These are phyloP conservation scores for Apamea monoglypha DNA, from an alignment of 2,888 invertebrate genomes.

Conservation along the genomic window DNA sequence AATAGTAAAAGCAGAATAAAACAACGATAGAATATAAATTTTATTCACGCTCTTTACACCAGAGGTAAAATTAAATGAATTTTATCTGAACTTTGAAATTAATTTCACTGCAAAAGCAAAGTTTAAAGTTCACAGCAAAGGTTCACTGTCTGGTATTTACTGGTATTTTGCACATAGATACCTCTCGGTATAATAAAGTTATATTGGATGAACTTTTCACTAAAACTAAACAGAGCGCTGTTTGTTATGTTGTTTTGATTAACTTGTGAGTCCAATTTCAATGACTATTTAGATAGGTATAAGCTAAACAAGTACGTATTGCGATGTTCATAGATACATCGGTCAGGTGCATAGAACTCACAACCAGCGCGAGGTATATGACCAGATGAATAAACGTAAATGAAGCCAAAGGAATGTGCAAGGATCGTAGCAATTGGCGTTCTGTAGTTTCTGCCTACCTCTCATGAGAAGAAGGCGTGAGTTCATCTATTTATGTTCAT, in stretches of 20 bases:
- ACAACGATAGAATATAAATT: conserved; percentile 14
- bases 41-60: conserved; percentile 19
- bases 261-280: background rate
- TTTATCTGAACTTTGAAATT: conserved; percentile 60
- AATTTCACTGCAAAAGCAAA: conserved; percentile 55
- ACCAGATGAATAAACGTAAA: background rate
- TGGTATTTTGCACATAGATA: conserved; percentile 39
- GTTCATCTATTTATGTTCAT: background rate
- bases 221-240: conserved; percentile 16
- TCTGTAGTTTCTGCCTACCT: background rate
- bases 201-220: conserved; percentile 46
- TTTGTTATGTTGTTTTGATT: conserved; percentile 18
- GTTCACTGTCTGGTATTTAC: conserved; percentile 59
- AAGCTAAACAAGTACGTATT: background rate
- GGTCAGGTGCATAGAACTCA: background rate
- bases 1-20: background rate
- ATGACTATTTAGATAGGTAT: too few relatives aligned
- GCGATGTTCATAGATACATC: background rate
- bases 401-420: background rate
- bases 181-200: conserved; percentile 24
- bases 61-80: conserved; percentile 41
- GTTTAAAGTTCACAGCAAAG: conserved; percentile 61
- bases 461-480: background rate
- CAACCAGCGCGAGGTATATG: background rate
- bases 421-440: background rate